These are phyloP conservation scores for Ornithoptera alexandrae DNA, from an alignment of 2,888 invertebrate species.

Conservation along the genomic window DNA sequence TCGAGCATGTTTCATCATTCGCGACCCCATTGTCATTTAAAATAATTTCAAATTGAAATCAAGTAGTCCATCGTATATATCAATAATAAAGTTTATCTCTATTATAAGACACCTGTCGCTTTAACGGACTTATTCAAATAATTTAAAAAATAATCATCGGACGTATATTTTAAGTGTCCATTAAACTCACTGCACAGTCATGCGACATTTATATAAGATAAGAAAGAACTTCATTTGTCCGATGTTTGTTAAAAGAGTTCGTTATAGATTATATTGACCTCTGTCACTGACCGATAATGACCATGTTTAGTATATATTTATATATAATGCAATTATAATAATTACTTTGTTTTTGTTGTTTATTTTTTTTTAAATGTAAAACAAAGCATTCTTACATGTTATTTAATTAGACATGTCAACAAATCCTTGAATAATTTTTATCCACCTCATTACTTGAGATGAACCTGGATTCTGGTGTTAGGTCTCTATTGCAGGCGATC, in stretches of 20 bases:
- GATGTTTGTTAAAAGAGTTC: slow-evolving; percentile 35
- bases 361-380: neutral
- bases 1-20: too few relatives aligned
- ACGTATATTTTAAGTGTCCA: neutral
- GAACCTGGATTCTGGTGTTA: too few relatives aligned
- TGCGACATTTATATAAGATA: slow-evolving; percentile 5
- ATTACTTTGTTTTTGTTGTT: neutral
- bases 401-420: too few relatives aligned
- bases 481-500: too few relatives aligned
- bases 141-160: neutral
- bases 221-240: slow-evolving; percentile 12
- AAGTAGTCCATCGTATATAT: too few relatives aligned
- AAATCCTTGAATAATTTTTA: too few relatives aligned
- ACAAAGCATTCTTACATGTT: too few relatives aligned
- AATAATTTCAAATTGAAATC: too few relatives aligned
- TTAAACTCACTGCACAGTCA: slow-evolving; percentile 2
- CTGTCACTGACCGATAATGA: slow-evolving; percentile 48
- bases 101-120: too few relatives aligned
- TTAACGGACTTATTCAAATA: neutral
- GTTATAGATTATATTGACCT: slow-evolving; percentile 23
- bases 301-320: neutral
- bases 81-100: too few relatives aligned
- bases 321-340: neutral
- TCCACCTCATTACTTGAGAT: too few relatives aligned
- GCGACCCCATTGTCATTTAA: too few relatives aligned